Evolutionary conservation across 2,797 vertebrate genomes (phyloP).

Genomic region (Hylomyscus alleni): DNA sequence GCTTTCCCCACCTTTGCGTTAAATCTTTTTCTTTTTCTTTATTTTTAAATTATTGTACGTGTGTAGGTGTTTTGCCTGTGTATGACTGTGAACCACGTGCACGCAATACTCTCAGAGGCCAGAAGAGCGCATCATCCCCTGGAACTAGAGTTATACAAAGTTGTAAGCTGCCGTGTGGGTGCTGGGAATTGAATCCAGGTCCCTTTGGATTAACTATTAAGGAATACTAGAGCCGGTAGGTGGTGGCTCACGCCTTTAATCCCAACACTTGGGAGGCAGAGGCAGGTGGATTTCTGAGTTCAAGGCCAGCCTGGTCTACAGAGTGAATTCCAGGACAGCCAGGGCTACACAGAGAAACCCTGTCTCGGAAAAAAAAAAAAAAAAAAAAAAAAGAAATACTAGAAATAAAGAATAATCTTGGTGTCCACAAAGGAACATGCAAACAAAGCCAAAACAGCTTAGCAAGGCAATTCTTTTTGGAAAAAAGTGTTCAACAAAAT

Average conservation of each 20-base stretch:
- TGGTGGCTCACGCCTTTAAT: no score
- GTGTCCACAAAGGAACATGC: neutral
- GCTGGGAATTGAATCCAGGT: neutral
- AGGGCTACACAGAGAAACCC: no score
- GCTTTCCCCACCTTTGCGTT: neutral
- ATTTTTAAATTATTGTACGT: neutral
- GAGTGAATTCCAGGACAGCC: no score
- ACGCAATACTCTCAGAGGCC: neutral
- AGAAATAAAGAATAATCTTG: neutral
- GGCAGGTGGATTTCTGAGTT: no score
- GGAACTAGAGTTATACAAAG: neutral
- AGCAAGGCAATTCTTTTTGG: neutral
- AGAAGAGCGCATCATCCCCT: neutral
- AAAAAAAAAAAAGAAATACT: neutral
- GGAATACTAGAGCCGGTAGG: neutral
- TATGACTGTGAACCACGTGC: neutral
- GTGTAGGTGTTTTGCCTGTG: neutral
- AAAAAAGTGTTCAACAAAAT: neutral
- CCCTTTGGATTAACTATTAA: neutral
- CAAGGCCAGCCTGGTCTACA: no score
- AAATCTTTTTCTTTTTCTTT: neutral
- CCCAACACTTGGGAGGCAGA: no score
- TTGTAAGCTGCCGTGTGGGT: neutral
- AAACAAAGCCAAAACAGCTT: neutral
- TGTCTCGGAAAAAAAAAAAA: no score